Evolutionary conservation across 2,888 invertebrate genomes (phyloP), one percentile per base, ranked within the genome.

Genomic region (Nomada hirtipes): DNA sequence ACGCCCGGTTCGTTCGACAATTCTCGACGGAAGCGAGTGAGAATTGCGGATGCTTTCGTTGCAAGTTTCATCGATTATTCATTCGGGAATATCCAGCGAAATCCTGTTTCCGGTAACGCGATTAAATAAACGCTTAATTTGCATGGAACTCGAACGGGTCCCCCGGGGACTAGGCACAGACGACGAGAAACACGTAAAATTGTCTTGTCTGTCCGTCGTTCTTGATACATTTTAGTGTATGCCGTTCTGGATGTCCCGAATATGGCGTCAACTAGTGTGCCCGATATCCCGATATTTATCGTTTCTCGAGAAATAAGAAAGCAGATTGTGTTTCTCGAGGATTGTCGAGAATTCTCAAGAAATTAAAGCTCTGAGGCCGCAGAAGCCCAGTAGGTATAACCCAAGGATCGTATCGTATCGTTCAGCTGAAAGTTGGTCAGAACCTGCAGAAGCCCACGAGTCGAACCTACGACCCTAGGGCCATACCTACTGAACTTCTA

Each of bases 31-130:
- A n/a, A 44, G 61, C n/a, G 42, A 42, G 53, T 53, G 61, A 68
- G 61, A 77, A 61, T 76, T 67, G 23, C 23, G 13, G 23, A 63
- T 61, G 64, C 57, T 69, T 64, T 23, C 50, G 63, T 63, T 63
- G 69, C 64, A 65, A 77, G 36, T 64, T 69, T 52, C 50, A 76
- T 64, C 60, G 78, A 77, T 70, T 70, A 68, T 70, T 64, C 76
- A 47, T 44, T 57, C 73, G 42, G 20, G 15, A 47, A 57, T 52
- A 52, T 64, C 68, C 79, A n/a, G 13, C 26, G 36, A 42, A 73
- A 79, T 53, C 20, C 55, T 60, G 57, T 64, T 71, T 65, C 3
- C 61, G 18, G 68, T 69, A 57, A 55, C 57, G 47, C 52, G 57
- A 67, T 55, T 60, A 59, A 52, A 79, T 29, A 44, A 69, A 69